Evolutionary conservation across 1,140 invertebrate genomes (phyloP).

Genomic region (Stenopsyche tienmushanensis): DNA sequence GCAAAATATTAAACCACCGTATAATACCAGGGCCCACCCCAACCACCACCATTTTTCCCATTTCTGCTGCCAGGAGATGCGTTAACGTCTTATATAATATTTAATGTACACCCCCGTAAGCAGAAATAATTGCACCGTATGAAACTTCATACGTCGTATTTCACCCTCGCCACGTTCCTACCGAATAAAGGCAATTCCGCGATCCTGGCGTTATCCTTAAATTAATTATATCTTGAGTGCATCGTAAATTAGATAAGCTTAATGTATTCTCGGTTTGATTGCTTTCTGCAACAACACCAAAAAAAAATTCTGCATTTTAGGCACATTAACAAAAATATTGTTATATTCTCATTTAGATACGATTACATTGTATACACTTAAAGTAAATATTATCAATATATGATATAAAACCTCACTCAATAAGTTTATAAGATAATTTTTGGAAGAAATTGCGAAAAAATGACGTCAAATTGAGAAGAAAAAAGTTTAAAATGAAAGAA

Average conservation of each 20-base stretch:
- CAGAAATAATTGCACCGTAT: conserved; percentile 32
- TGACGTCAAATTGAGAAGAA: too few relatives aligned
- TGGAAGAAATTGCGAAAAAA: too few relatives aligned
- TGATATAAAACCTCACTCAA: too few relatives aligned
- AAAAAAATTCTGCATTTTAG: too few relatives aligned
- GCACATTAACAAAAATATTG: too few relatives aligned
- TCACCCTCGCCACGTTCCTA: not conserved
- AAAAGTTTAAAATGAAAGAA: not conserved
- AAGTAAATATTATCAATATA: too few relatives aligned
- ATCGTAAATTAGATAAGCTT: too few relatives aligned
- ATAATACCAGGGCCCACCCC: conserved; percentile 1
- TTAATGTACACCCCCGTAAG: conserved; percentile 37
- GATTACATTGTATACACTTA: too few relatives aligned
- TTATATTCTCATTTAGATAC: too few relatives aligned
- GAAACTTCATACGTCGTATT: conserved; percentile 8
- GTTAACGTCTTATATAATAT: conserved; percentile 41
- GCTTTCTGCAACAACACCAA: not conserved
- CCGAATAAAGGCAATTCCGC: not conserved
- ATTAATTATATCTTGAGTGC: conserved; percentile 2
- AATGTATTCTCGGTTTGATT: too few relatives aligned
- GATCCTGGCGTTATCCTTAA: not conserved
- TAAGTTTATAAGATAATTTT: too few relatives aligned
- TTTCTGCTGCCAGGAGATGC: conserved; percentile 27
- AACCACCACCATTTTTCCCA: conserved; percentile 24
- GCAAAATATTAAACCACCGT: conserved; percentile 34